A percentile compares a stretch with the other conserved stretches of the same genome.
Evolutionary conservation across 2,888 invertebrate species (phyloP).

Genomic region (Melanargia galathea): DNA sequence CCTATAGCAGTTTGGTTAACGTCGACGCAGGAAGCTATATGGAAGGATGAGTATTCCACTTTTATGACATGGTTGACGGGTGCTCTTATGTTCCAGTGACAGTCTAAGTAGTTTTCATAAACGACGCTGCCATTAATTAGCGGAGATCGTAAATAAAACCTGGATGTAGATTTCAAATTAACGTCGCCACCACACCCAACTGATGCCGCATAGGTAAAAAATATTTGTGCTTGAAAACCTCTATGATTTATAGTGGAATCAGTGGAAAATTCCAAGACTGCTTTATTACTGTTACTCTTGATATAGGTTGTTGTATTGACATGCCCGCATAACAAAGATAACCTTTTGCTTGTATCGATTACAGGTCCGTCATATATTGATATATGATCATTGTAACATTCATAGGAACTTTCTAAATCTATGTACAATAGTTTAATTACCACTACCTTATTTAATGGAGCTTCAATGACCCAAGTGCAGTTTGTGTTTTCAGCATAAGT

Average conservation of each 20-base stretch:
- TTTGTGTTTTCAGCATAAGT: constrained; percentile 80
- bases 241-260: constrained; percentile 65
- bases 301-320: constrained; percentile 79
- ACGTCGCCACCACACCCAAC: constrained; percentile 87
- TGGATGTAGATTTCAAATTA: constrained; percentile 70
- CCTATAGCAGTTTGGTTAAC: constrained; percentile 66
- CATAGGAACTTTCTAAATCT: constrained; percentile 70
- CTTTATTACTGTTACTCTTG: constrained; percentile 82
- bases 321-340: constrained; percentile 87
- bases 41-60: constrained; percentile 80
- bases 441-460: constrained; percentile 84
- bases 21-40: constrained; percentile 73
- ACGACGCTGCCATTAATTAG: constrained; percentile 58
- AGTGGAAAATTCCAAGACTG: constrained; percentile 79
- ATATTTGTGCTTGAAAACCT: constrained; percentile 83
- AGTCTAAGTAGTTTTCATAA: constrained; percentile 87
- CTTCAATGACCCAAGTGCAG: constrained; percentile 90
- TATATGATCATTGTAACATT: constrained; percentile 84
- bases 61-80: constrained; percentile 83
- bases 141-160: constrained; percentile 66
- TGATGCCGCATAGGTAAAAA: constrained; percentile 80
- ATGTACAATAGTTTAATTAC: constrained; percentile 84
- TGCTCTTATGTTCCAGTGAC: constrained; percentile 87
- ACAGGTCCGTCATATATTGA: constrained; percentile 78
- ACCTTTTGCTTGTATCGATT: constrained; percentile 61